phyloP scores from a whole-genome alignment of 2,113 vertebrate species.

The Urocolius indicus region DNA sequence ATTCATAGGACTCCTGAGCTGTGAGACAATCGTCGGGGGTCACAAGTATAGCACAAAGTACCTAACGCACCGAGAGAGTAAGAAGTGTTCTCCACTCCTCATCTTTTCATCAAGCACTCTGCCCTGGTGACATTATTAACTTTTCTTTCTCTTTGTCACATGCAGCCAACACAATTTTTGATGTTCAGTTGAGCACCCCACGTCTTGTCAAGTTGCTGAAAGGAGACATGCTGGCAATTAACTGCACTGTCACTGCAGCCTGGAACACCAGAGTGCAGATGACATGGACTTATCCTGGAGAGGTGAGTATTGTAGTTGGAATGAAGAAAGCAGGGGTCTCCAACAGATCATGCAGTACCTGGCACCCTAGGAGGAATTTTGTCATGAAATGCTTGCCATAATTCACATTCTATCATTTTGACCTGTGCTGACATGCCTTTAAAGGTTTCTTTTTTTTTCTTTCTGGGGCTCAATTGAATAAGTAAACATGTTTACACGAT shows the following conservation, averaged over 20 bases:
- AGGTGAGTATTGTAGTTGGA: conserved; percentile 78
- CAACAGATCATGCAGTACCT: background rate
- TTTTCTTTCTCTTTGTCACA: background rate
- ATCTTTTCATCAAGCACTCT: background rate
- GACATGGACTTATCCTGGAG: conserved; percentile 89
- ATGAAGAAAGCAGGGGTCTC: background rate
- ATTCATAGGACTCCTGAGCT: conserved; percentile 88
- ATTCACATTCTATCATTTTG: conserved; percentile 18
- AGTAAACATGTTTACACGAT: conserved; percentile 48
- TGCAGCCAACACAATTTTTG: conserved; percentile 86
- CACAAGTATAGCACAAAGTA: conserved; percentile 79
- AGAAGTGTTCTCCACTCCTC: background rate
- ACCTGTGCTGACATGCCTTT: conserved; percentile 33
- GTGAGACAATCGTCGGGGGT: conserved; percentile 78
- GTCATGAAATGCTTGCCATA: background rate
- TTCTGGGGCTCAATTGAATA: conserved; percentile 30
- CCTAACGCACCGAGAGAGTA: conserved; percentile 86
- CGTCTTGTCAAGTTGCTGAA: conserved; percentile 79
- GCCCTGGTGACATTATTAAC: background rate
- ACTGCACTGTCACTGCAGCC: conserved; percentile 87
- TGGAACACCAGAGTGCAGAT: conserved; percentile 92
- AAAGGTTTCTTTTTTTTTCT: conserved; percentile 34
- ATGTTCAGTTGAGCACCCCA: conserved; percentile 84
- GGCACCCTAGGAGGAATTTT: background rate
- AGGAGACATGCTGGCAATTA: conserved; percentile 83